These are phyloP conservation scores for Gryllus longicercus DNA, from an alignment of 2,888 invertebrate species.

Conservation along the genomic window DNA sequence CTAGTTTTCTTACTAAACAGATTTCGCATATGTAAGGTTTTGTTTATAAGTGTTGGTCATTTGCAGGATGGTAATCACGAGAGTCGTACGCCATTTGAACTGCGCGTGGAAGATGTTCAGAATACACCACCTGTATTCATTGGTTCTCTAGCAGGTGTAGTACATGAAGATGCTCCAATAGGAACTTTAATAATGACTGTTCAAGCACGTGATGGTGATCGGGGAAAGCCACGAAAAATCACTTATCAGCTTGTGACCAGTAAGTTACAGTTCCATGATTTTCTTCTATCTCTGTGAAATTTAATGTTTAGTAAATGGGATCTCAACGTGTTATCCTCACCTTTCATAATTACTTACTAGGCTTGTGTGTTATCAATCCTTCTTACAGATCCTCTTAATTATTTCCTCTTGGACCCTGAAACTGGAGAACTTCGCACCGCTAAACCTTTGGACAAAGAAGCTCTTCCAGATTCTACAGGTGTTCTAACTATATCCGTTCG, in stretches of 20 bases:
- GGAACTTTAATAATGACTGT: constrained; percentile 76
- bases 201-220: constrained; percentile 79
- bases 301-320: no score
- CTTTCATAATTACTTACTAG: no score
- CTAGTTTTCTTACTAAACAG: no score
- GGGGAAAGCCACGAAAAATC: constrained; percentile 75
- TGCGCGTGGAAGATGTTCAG: constrained; percentile 80
- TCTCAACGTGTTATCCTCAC: no score
- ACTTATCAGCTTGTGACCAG: constrained; percentile 75
- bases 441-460: constrained; percentile 80
- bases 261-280: constrained; percentile 49
- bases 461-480: constrained; percentile 73
- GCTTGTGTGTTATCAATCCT: constrained; percentile 26
- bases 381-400: constrained; percentile 76
- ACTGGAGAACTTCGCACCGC: constrained; percentile 81
- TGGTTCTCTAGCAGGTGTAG: constrained; percentile 72
- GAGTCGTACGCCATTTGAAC: constrained; percentile 64
- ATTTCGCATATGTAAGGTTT: no score
- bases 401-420: constrained; percentile 73
- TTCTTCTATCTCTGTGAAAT: no score
- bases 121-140: constrained; percentile 82
- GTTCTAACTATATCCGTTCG: constrained; percentile 72
- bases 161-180: constrained; percentile 78
- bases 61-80: constrained; percentile 73
- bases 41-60: no score